A percentile compares a stretch with the other conserved stretches of the same genome.
These are phyloP conservation scores for Achroia grisella DNA, from an alignment of 1,140 invertebrate genomes.

Conservation along the genomic window DNA sequence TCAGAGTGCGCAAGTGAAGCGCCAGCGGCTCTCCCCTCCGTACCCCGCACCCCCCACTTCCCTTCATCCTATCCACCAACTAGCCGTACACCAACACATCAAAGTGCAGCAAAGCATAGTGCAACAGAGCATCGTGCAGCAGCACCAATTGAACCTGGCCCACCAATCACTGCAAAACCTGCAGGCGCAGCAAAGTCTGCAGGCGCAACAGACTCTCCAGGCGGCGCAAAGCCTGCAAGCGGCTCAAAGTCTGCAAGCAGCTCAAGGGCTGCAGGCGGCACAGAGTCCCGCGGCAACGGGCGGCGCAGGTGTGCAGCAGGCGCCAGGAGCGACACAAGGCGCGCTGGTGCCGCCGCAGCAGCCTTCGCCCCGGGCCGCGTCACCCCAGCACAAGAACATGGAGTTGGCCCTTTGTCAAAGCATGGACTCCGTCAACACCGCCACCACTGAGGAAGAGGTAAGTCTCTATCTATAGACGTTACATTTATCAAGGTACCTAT, in stretches of 20 bases:
- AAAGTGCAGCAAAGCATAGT: slow-evolving; percentile 67
- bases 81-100: slow-evolving; percentile 65
- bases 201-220: slow-evolving; percentile 47
- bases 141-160: slow-evolving; percentile 63
- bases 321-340: slow-evolving; percentile 45
- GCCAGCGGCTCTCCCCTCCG: slow-evolving; percentile 65
- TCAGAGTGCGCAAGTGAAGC: slow-evolving; percentile 67
- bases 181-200: slow-evolving; percentile 50
- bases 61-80: slow-evolving; percentile 60
- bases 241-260: slow-evolving; percentile 26
- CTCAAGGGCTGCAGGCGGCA: slow-evolving; percentile 38
- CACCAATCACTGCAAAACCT: slow-evolving; percentile 62
- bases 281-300: slow-evolving; percentile 40
- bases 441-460: slow-evolving; percentile 93
- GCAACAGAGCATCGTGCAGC: slow-evolving; percentile 65
- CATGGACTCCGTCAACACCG: slow-evolving; percentile 94
- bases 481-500: too few relatives aligned
- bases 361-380: slow-evolving; percentile 49
- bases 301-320: slow-evolving; percentile 37
- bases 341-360: slow-evolving; percentile 58
- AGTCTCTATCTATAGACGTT: slow-evolving; percentile 37
- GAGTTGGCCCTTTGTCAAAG: slow-evolving; percentile 81
- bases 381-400: slow-evolving; percentile 66
- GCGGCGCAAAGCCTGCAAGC: slow-evolving; percentile 46
- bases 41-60: slow-evolving; percentile 46